A percentile compares a stretch with the other conserved stretches of the same genome.
phyloP scores from a whole-genome alignment of 1,140 invertebrate species.

The Drosophila pruinosa region DNA sequence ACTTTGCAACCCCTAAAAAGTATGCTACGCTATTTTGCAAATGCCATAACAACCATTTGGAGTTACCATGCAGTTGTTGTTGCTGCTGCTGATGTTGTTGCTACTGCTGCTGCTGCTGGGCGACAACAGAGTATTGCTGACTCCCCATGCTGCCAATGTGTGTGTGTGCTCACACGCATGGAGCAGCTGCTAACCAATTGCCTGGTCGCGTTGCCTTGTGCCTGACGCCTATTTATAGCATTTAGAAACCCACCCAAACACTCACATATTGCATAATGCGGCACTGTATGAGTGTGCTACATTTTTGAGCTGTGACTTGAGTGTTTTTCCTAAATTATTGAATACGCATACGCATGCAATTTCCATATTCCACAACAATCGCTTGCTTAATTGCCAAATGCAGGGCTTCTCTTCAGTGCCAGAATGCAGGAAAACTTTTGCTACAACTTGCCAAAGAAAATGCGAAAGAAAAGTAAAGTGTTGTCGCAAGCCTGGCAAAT shows the following conservation, averaged over 20 bases:
- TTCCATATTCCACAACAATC: conserved; percentile 30
- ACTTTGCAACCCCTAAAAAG: conserved; percentile 78
- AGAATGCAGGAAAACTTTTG: conserved; percentile 12
- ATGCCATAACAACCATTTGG: conserved; percentile 72
- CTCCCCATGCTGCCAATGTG: neutral
- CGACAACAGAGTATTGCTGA: neutral
- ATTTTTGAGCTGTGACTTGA: conserved; percentile 8
- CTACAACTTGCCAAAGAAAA: conserved; percentile 34
- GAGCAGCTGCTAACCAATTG: conserved; percentile 66
- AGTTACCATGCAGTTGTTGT: neutral
- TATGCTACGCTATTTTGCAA: conserved; percentile 74
- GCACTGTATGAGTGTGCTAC: neutral
- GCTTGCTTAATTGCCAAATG: conserved; percentile 42
- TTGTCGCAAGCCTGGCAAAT: conserved; percentile 23
- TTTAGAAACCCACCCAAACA: neutral
- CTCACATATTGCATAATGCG: conserved; percentile 49
- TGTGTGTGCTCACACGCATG: neutral
- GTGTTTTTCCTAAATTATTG: conserved; percentile 2
- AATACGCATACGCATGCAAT: conserved; percentile 14
- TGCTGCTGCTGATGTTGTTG: neutral
- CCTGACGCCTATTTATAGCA: conserved; percentile 30
- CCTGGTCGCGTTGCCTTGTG: conserved; percentile 37
- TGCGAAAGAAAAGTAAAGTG: conserved; percentile 30
- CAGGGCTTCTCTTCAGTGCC: conserved; percentile 7
- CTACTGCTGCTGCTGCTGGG: neutral